These are phyloP conservation scores for Apogon talboti DNA, from an alignment of 2,797 vertebrate genomes.

Conservation along the genomic window DNA sequence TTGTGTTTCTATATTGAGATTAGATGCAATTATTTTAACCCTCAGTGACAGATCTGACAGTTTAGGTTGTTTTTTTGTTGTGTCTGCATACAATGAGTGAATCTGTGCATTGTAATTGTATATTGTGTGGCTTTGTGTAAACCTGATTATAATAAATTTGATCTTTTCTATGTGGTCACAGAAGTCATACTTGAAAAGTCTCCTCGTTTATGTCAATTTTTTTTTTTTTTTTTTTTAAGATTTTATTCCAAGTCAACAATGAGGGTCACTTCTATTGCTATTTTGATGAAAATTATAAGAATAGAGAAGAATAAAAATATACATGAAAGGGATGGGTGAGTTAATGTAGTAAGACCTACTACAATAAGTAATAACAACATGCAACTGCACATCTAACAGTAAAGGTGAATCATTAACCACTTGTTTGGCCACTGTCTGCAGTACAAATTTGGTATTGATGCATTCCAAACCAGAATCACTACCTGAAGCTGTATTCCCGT, in stretches of 20 bases:
- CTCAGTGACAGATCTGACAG: neutral
- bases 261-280: neutral
- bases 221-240: conserved; percentile 18
- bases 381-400: conserved; percentile 39
- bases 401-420: conserved; percentile 2
- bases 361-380: conserved; percentile 37
- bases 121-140: no score
- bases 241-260: conserved; percentile 30
- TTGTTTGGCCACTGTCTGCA: conserved; percentile 19
- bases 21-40: neutral
- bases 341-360: conserved; percentile 27
- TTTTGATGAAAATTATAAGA: conserved; percentile 15
- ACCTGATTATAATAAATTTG: no score
- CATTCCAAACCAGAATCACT: no score
- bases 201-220: conserved; percentile 19
- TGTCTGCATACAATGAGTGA: neutral
- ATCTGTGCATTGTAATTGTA: no score
- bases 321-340: conserved; percentile 12
- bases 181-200: conserved; percentile 16
- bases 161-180: conserved; percentile 20
- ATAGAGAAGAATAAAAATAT: conserved; percentile 18
- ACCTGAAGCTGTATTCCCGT: no score
- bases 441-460: no score
- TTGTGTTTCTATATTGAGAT: neutral
- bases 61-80: conserved; percentile 15